phyloP scores from a whole-genome alignment of 2,113 vertebrate genomes.

The Pedionomus torquatus region DNA sequence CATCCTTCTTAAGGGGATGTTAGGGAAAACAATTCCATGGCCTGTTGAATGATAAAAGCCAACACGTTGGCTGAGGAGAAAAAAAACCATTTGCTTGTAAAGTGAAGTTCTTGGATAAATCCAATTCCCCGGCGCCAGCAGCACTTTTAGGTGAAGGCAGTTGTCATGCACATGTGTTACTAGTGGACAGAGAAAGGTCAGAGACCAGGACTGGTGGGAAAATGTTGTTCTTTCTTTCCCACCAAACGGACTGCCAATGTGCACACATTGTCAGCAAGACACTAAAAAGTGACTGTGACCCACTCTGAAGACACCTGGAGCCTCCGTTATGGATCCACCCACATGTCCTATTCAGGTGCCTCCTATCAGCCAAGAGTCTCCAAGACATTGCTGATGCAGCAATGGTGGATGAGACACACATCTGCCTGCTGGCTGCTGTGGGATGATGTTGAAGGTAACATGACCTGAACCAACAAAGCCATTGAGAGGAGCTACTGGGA shows the following conservation, averaged over 20 bases:
- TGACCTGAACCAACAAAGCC: not conserved
- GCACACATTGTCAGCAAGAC: not conserved
- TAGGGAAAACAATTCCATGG: constrained; percentile 53
- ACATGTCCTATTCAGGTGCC: accelerated
- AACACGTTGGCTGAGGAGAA: not conserved
- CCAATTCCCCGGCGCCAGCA: not conserved
- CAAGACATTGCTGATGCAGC: not conserved
- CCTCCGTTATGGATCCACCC: not conserved
- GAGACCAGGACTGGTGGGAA: not conserved
- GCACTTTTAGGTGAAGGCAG: not conserved
- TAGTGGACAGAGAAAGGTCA: not conserved
- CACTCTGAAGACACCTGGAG: not conserved
- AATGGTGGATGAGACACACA: not conserved
- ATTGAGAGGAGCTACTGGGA: not conserved
- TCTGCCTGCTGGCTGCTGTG: accelerated
- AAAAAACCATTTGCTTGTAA: not conserved
- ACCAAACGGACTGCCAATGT: not conserved
- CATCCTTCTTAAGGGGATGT: constrained; percentile 62
- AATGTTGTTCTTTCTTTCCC: not conserved
- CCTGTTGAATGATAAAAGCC: constrained; percentile 55
- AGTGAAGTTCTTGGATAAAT: not conserved
- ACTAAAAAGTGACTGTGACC: not conserved
- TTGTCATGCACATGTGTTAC: not conserved
- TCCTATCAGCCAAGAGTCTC: accelerated
- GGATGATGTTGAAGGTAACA: not conserved